phyloP scores from a whole-genome alignment of 2,888 invertebrate species.

The Epinotia nisella region DNA sequence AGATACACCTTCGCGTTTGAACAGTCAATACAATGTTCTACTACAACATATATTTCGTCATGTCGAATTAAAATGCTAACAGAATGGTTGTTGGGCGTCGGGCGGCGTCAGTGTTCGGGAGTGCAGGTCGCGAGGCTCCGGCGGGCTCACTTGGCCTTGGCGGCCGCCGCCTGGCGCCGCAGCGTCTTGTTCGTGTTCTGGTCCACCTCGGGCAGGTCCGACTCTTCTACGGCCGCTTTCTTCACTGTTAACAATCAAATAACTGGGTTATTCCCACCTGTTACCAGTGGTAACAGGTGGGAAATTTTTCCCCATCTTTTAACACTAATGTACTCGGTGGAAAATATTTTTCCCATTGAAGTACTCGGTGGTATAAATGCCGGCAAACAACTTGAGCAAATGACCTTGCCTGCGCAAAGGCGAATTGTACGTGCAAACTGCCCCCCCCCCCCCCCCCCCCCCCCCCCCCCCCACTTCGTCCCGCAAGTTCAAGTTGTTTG shows the following conservation, averaged over 20 bases:
- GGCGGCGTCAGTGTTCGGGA: constrained; percentile 21
- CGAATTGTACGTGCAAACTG: too few relatives aligned
- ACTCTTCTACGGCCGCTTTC: constrained; percentile 89
- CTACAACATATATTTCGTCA: constrained; percentile 30
- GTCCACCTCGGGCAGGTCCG: constrained; percentile 96
- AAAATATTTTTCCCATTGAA: too few relatives aligned
- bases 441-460: too few relatives aligned
- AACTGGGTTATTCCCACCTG: too few relatives aligned
- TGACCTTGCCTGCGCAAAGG: too few relatives aligned
- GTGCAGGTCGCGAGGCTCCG: constrained; percentile 28
- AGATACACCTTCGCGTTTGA: constrained; percentile 21
- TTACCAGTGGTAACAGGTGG: too few relatives aligned
- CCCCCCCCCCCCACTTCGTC: too few relatives aligned
- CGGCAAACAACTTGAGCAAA: too few relatives aligned
- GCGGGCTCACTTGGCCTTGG: constrained; percentile 84
- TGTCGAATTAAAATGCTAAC: constrained; percentile 24
- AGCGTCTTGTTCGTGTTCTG: constrained; percentile 93
- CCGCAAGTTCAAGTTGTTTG: too few relatives aligned
- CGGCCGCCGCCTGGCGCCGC: constrained; percentile 82
- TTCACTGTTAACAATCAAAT: constrained; percentile 81
- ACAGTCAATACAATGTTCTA: constrained; percentile 26
- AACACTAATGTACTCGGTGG: too few relatives aligned
- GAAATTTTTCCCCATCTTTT: too few relatives aligned
- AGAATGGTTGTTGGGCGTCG: not conserved
- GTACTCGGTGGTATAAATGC: too few relatives aligned